phyloP scores from a whole-genome alignment of 23 tunicate species.

The Diplosoma virens region DNA sequence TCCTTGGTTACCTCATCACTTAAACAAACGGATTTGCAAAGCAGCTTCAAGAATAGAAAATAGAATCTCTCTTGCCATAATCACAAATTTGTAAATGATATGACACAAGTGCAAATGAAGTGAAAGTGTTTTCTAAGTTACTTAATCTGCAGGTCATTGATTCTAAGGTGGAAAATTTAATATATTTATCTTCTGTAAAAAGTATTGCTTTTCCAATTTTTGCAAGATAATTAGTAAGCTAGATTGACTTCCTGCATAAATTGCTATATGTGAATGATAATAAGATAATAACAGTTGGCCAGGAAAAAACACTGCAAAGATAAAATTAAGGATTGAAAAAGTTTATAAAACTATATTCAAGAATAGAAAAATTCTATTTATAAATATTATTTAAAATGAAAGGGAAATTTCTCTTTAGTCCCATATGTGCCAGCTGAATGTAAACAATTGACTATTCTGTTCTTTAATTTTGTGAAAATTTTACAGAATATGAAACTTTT shows the following conservation, averaged over 20 bases:
- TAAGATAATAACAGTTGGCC: too few relatives aligned
- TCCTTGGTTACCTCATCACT: too few relatives aligned
- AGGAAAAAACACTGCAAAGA: too few relatives aligned
- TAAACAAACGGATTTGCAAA: too few relatives aligned
- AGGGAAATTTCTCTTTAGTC: neutral
- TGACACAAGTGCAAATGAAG: neutral
- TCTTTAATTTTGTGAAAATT: too few relatives aligned
- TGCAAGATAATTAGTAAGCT: neutral
- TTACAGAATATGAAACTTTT: too few relatives aligned
- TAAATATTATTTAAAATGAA: neutral
- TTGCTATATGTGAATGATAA: too few relatives aligned
- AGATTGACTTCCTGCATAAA: too few relatives aligned
- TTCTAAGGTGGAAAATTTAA: neutral
- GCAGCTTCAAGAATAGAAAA: too few relatives aligned
- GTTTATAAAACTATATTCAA: neutral
- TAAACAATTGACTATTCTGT: neutral
- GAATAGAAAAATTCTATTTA: neutral
- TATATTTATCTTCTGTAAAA: neutral
- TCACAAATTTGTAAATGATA: neutral
- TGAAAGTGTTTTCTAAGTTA: neutral
- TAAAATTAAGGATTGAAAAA: neutral
- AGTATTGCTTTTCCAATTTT: neutral
- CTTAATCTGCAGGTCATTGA: neutral
- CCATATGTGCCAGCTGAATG: neutral
- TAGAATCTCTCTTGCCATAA: neutral